These are phyloP conservation scores for Trematomus loennbergii DNA, from an alignment of 2,113 vertebrate species.

Conservation along the genomic window DNA sequence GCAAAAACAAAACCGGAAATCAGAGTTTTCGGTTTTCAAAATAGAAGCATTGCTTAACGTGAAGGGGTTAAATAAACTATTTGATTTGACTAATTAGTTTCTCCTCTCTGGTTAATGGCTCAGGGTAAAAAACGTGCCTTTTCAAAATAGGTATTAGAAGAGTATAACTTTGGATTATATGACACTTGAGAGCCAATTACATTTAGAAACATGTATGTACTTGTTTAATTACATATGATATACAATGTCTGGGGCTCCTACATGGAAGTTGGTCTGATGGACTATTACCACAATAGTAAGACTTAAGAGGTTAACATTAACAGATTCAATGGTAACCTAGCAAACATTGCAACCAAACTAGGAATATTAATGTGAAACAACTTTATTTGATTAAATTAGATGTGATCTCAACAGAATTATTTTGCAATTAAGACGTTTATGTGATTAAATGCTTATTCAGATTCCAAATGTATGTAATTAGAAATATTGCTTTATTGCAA, in stretches of 20 bases:
- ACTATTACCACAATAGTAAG: not conserved
- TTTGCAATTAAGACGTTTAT: too few species aligned
- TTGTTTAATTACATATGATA: not conserved
- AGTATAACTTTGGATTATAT: not conserved
- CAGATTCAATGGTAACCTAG: not conserved
- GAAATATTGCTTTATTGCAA: too few species aligned
- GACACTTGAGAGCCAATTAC: not conserved
- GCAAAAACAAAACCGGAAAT: slow-evolving; percentile 5
- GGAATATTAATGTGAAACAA: too few species aligned
- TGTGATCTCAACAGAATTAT: too few species aligned
- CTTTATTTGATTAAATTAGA: too few species aligned
- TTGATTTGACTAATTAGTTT: too few species aligned
- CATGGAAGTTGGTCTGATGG: not conserved
- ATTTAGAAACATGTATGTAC: too few species aligned
- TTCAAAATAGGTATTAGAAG: too few species aligned
- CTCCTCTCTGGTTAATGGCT: not conserved
- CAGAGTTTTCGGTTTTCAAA: not conserved
- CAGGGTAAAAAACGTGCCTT: not conserved
- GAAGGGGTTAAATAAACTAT: not conserved
- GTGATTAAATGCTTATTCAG: too few species aligned
- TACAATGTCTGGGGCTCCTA: not conserved
- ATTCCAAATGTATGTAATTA: not conserved
- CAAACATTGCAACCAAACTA: not conserved
- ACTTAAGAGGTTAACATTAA: too few species aligned
- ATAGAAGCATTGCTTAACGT: slow-evolving; percentile 17